Conservation (phyloP, 53 echinoderm and acorn worm species). For the Henricia sp. region DNA sequence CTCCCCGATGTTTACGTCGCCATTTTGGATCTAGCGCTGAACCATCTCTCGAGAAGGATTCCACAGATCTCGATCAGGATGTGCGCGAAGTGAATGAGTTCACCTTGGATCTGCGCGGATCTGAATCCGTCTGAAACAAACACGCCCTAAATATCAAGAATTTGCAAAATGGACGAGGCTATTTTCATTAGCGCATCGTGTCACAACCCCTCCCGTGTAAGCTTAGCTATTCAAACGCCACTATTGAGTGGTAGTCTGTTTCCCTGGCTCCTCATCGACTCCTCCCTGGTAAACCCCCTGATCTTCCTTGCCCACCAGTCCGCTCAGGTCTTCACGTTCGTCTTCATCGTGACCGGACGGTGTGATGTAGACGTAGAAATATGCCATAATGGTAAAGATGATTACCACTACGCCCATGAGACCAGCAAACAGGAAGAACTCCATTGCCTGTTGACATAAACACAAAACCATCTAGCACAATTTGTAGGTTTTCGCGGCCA, state of each 20-base stretch:
- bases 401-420: conserved; percentile 83
- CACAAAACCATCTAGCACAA: background rate
- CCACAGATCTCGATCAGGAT: too few species aligned
- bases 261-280: background rate
- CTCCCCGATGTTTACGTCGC: too few species aligned
- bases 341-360: conserved; percentile 56
- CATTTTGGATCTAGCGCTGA: too few species aligned
- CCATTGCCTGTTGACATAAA: conserved; percentile 76
- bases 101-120: too few species aligned
- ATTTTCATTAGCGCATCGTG: too few species aligned
- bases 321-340: conserved; percentile 40
- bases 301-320: conserved; percentile 21
- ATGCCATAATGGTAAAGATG: conserved; percentile 85
- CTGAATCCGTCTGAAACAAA: too few species aligned
- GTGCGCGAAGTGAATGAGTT: too few species aligned
- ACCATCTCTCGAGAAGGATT: too few species aligned
- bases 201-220: background rate
- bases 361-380: conserved; percentile 84
- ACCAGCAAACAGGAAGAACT: conserved; percentile 95
- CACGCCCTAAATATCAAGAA: too few species aligned
- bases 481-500: too few species aligned
- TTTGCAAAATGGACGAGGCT: too few species aligned
- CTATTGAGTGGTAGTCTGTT: too few species aligned
- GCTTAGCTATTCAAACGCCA: background rate
- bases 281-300: conserved; percentile 31